A percentile compares a stretch with the other conserved stretches of the same genome.
These are phyloP conservation scores for Phaonia tiefii DNA, from an alignment of 2,888 invertebrate species.

Conservation along the genomic window DNA sequence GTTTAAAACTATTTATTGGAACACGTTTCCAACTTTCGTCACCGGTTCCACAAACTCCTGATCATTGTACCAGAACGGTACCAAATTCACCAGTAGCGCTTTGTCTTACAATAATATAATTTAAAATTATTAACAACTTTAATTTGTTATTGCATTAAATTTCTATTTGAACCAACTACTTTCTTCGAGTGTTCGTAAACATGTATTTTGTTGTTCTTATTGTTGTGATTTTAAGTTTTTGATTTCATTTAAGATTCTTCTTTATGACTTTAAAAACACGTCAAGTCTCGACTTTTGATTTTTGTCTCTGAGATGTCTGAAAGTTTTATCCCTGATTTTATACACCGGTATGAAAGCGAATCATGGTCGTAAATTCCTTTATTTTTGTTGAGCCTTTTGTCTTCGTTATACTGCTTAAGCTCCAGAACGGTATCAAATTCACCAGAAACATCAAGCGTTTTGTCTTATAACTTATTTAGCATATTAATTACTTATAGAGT, in stretches of 20 bases:
- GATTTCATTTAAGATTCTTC: constrained; percentile 48
- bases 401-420: background rate
- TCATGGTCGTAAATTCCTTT: constrained; percentile 54
- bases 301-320: constrained; percentile 7
- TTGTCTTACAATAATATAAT: too few relatives aligned
- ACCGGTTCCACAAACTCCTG: too few relatives aligned
- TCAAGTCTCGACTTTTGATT: constrained; percentile 19
- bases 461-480: constrained; percentile 57
- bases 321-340: constrained; percentile 2
- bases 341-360: background rate
- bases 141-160: too few relatives aligned
- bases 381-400: constrained; percentile 40
- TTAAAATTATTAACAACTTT: too few relatives aligned
- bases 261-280: constrained; percentile 43
- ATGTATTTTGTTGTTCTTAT: constrained; percentile 7
- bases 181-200: constrained; percentile 9
- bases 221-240: constrained; percentile 56
- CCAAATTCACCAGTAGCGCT: too few relatives aligned
- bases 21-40: too few relatives aligned
- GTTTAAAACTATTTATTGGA: too few relatives aligned
- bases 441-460: constrained; percentile 42
- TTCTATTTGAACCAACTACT: background rate
- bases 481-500: constrained; percentile 58
- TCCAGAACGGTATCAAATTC: background rate
- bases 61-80: too few relatives aligned